These are phyloP conservation scores for Cheilosia pagana DNA, from an alignment of 2,888 invertebrate species.

Conservation along the genomic window DNA sequence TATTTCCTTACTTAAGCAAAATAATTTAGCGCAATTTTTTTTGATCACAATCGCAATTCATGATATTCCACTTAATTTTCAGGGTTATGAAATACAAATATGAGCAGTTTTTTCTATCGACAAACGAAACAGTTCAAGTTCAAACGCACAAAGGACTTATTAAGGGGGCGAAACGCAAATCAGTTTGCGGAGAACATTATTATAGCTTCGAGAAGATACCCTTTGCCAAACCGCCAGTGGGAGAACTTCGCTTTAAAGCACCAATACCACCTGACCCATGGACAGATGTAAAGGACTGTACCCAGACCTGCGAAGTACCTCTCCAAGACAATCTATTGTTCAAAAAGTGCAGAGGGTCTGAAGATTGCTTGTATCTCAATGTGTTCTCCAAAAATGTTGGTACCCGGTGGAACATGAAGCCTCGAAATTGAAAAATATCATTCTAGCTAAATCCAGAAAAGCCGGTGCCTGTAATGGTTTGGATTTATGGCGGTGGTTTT, in stretches of 20 bases:
- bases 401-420: too few relatives aligned
- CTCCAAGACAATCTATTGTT: conserved; percentile 79
- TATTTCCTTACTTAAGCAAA: too few relatives aligned
- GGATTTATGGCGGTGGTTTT: conserved; percentile 84
- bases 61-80: conserved; percentile 36
- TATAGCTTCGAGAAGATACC: conserved; percentile 80
- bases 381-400: conserved; percentile 80
- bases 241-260: conserved; percentile 79
- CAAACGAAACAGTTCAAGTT: conserved; percentile 78
- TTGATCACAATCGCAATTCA: background rate
- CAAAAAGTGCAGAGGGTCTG: conserved; percentile 82
- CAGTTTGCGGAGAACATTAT: conserved; percentile 76
- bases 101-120: conserved; percentile 80
- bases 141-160: conserved; percentile 80
- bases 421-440: background rate
- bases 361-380: conserved; percentile 85
- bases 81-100: conserved; percentile 80
- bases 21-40: too few relatives aligned
- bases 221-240: conserved; percentile 83
- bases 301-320: conserved; percentile 78
- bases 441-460: conserved; percentile 76
- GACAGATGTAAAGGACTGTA: conserved; percentile 82
- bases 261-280: conserved; percentile 82
- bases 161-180: conserved; percentile 74
- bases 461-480: conserved; percentile 82